These are phyloP conservation scores for Forpus xanthops DNA, from an alignment of 2,797 vertebrate genomes.

Conservation along the genomic window DNA sequence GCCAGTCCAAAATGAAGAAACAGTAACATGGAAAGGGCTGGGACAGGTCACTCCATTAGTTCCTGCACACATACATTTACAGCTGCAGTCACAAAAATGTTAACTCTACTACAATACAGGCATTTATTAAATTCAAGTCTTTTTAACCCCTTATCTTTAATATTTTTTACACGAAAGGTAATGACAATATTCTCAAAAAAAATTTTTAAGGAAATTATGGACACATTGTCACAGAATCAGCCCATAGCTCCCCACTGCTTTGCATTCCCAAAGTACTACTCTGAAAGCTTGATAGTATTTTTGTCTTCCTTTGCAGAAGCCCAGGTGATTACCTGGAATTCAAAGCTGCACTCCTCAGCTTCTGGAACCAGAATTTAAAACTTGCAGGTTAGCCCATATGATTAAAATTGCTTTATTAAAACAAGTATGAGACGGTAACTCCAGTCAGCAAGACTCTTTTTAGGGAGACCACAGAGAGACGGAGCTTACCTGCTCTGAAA, in stretches of 20 bases:
- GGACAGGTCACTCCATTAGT: background rate
- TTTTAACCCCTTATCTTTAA: background rate
- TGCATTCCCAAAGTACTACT: background rate
- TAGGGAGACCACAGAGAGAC: background rate
- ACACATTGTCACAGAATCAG: background rate
- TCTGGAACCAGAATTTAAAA: background rate
- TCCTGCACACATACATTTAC: background rate
- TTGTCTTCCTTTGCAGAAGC: background rate
- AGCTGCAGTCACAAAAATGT: background rate
- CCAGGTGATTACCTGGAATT: background rate
- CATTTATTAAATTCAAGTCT: background rate
- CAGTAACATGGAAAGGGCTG: rapidly evolving
- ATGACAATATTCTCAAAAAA: background rate
- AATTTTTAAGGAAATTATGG: background rate
- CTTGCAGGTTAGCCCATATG: background rate
- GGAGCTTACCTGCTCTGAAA: background rate
- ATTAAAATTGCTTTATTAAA: background rate
- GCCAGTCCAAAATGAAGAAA: background rate
- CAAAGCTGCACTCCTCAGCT: background rate
- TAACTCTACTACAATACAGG: background rate
- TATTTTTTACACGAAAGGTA: background rate
- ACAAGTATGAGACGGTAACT: background rate
- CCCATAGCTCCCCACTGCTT: background rate
- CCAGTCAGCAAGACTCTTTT: background rate
- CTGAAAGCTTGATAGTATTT: background rate